Conservation (phyloP, 2,888 invertebrate genomes). For the Callimorpha dominula region DNA sequence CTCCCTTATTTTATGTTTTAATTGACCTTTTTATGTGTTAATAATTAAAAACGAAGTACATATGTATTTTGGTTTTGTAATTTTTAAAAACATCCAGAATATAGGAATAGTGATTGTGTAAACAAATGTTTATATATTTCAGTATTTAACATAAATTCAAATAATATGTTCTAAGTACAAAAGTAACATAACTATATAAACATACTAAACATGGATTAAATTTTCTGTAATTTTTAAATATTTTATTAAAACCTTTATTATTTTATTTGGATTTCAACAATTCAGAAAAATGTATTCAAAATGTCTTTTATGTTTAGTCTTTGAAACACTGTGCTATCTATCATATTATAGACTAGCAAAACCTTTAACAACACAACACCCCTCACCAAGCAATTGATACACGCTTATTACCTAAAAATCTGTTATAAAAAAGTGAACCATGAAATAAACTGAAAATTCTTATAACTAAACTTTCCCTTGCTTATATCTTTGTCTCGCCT, state of each 20-base stretch:
- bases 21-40: conserved; percentile 53
- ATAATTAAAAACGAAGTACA: conserved; percentile 39
- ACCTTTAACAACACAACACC: conserved; percentile 51
- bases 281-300: conserved; percentile 37
- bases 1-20: conserved; percentile 71
- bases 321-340: conserved; percentile 40
- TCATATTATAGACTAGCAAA: conserved; percentile 40
- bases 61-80: conserved; percentile 43
- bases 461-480: conserved; percentile 89
- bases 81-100: conserved; percentile 51
- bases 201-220: conserved; percentile 53
- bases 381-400: conserved; percentile 49
- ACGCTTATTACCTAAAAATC: conserved; percentile 50
- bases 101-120: conserved; percentile 50
- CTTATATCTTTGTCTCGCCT: conserved; percentile 91
- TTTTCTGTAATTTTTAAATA: conserved; percentile 54
- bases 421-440: conserved; percentile 44
- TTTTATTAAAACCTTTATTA: conserved; percentile 52
- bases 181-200: conserved; percentile 52
- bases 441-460: conserved; percentile 41
- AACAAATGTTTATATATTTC: conserved; percentile 50
- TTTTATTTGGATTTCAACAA: conserved; percentile 30
- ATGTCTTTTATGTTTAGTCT: conserved; percentile 52
- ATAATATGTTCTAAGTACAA: conserved; percentile 48
- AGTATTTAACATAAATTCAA: conserved; percentile 49